These are phyloP conservation scores for Microtus oregoni DNA, from an alignment of 2,113 vertebrate species.

Conservation along the genomic window DNA sequence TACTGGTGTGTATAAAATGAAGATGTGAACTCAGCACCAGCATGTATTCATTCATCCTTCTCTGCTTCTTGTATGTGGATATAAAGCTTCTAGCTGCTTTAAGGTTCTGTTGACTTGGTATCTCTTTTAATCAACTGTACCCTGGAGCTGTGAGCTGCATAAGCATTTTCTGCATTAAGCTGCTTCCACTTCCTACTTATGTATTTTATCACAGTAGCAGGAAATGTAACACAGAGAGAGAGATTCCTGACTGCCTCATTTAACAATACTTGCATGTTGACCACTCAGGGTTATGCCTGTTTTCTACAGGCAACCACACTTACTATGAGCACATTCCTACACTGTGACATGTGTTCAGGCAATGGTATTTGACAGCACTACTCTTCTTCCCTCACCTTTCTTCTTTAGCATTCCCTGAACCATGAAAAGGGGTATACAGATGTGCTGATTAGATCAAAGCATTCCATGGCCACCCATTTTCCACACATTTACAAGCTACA, in stretches of 20 bases:
- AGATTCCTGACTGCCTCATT: too few species aligned
- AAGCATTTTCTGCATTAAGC: not conserved
- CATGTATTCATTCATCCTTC: too few species aligned
- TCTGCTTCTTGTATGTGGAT: not conserved
- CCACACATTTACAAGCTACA: not conserved
- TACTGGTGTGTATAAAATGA: not conserved
- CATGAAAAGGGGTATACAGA: not conserved
- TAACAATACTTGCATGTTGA: not conserved
- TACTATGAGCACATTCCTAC: not conserved
- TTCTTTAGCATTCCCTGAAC: not conserved
- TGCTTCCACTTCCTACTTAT: too few species aligned
- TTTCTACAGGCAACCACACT: too few species aligned
- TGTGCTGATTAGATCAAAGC: not conserved
- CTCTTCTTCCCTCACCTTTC: not conserved
- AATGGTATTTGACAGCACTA: too few species aligned
- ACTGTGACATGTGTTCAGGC: not conserved
- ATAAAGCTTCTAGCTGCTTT: not conserved
- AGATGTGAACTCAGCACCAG: not conserved
- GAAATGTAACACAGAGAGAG: too few species aligned
- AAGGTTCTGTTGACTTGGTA: not conserved
- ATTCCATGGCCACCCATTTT: not conserved
- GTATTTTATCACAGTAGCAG: not conserved
- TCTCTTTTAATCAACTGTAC: not conserved
- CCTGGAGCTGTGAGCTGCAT: not conserved
- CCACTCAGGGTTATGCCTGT: not conserved